These are phyloP conservation scores for Maccullochella peelii DNA, from an alignment of 2,113 vertebrate genomes.

Conservation along the genomic window DNA sequence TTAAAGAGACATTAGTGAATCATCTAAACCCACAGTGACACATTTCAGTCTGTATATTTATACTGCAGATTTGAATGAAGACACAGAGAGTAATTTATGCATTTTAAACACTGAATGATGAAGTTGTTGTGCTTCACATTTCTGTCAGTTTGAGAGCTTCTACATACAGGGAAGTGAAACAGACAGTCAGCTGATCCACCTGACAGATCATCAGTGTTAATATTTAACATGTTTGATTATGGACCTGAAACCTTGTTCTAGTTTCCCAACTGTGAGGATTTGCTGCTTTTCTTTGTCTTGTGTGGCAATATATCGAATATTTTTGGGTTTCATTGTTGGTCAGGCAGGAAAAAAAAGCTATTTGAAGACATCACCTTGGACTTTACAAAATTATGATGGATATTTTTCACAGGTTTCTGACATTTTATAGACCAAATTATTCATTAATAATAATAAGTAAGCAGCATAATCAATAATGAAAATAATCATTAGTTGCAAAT, in stretches of 20 bases:
- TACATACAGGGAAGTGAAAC: conserved; percentile 46
- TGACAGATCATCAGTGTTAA: background rate
- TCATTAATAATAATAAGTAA: background rate
- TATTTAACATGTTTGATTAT: background rate
- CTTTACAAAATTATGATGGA: too few species aligned
- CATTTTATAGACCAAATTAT: background rate
- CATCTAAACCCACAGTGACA: background rate
- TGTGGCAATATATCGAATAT: background rate
- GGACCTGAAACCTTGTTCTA: background rate
- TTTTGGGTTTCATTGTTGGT: background rate
- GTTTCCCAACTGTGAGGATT: background rate
- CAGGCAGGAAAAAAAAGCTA: too few species aligned
- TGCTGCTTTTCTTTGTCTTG: background rate
- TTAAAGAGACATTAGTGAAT: conserved; percentile 21
- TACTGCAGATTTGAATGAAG: background rate
- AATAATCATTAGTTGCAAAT: background rate
- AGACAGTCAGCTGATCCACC: conserved; percentile 4
- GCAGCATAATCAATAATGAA: background rate
- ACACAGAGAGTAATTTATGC: background rate
- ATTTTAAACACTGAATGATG: background rate
- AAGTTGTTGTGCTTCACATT: background rate
- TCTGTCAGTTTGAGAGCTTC: background rate
- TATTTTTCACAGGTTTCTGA: too few species aligned
- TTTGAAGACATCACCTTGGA: too few species aligned
- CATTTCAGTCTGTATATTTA: background rate